Percentiles rank a stretch among this genome's conserved stretches.
Conservation (phyloP, 2,797 vertebrate species). For the Limnodromus scolopaceus region DNA sequence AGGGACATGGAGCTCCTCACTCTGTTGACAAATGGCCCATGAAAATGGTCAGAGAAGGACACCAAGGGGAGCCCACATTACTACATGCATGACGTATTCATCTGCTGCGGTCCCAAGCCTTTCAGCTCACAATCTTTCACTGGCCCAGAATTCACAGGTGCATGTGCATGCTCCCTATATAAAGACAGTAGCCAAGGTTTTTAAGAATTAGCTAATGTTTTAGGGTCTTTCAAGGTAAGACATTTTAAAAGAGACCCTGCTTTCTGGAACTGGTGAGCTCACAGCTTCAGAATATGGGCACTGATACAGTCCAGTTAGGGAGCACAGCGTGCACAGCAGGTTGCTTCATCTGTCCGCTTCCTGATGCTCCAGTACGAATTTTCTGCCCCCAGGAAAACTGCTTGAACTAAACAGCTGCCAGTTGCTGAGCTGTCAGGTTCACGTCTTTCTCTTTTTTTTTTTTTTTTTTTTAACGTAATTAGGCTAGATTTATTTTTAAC, state of each 20-base stretch:
- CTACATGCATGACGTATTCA: background rate
- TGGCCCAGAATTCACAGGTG: background rate
- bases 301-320: background rate
- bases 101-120: background rate
- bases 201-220: background rate
- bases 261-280: background rate
- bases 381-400: background rate
- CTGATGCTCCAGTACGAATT: background rate
- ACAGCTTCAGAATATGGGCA: background rate
- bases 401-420: background rate
- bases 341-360: background rate
- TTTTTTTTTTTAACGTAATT: conserved; percentile 20
- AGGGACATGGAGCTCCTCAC: background rate
- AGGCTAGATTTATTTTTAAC: conserved; percentile 60
- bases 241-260: background rate
- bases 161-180: accelerated
- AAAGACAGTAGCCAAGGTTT: background rate
- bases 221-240: background rate
- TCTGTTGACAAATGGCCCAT: conserved; percentile 17
- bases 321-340: background rate
- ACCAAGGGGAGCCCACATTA: background rate
- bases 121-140: background rate
- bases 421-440: conserved; percentile 6
- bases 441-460: background rate
- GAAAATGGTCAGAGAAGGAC: background rate